Evolutionary conservation across 2,113 vertebrate species (phyloP), one percentile per base, ranked within the genome.

Genomic region (Zosterops hypoxanthus): DNA sequence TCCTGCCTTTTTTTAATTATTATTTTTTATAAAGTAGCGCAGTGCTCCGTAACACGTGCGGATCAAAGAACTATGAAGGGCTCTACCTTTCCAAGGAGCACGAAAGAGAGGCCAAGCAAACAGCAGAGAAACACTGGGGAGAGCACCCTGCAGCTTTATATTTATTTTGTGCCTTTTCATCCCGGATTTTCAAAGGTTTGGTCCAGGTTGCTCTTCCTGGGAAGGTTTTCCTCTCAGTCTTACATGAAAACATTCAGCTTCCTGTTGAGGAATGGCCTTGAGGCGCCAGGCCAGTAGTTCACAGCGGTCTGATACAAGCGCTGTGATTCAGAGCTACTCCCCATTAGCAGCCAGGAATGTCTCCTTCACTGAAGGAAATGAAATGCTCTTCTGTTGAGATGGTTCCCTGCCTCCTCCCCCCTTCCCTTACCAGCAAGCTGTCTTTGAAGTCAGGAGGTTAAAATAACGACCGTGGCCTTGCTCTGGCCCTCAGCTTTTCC

Each of bases 391-490:
- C 98, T 98, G 98, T 98, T 98, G 97, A 95, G 95, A 96, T 94
- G 95, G 94, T 97, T 92, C 97, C 92, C 82, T 95, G 95, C 92
- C 92, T 93, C 39, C 61, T 75, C 88, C 94, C 87, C 92, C 64
- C 64, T 93, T 93, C 72, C 90, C 89, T 93, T 93, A 91, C 71
- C 88, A 90, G 88, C 81, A 87, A 88, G 87, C 78, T 49, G 66
- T 65, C 97, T 98, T 98, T 98, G 98, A 98, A 98, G 98, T 98
- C 97, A 97, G 97, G 97, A 98, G 98, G 98, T 98, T 98, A 98
- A 98, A 98, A 98, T 98, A 98, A 98, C 97, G 97, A 98, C 97
- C 85, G 11, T 81, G 84, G 98, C 97, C 96, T 96, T 89, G 91
- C 95, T 53, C 78, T 36, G 82, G 88, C 79, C 83, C 86, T 96